These are phyloP conservation scores for Larimichthys polyactis DNA, from an alignment of 2,113 vertebrate genomes.

Conservation along the genomic window DNA sequence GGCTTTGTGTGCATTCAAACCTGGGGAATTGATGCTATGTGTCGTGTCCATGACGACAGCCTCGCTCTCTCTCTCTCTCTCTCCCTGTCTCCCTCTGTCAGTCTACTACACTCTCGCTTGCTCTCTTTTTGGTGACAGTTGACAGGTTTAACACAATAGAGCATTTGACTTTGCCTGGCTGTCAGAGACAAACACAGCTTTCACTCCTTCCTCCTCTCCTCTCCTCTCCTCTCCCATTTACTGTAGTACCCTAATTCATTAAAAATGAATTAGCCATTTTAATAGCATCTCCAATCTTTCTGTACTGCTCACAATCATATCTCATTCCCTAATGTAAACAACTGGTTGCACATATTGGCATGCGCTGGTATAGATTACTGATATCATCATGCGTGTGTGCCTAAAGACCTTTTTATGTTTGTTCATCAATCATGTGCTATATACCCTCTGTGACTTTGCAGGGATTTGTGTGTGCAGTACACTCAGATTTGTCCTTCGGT, in stretches of 20 bases:
- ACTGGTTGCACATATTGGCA: background rate
- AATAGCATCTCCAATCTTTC: background rate
- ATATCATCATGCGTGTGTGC: conserved; percentile 14
- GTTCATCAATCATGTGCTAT: conserved; percentile 4
- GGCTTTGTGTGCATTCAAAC: conserved; percentile 31
- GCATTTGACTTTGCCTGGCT: conserved; percentile 51
- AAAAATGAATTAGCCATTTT: background rate
- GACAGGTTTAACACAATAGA: conserved; percentile 74
- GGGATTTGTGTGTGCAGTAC: background rate
- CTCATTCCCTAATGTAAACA: conserved; percentile 1
- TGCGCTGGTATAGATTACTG: conserved; percentile 6
- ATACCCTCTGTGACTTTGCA: conserved; percentile 53
- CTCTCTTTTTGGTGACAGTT: conserved; percentile 67
- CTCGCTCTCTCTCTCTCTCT: conserved; percentile 30
- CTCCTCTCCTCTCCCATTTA: background rate
- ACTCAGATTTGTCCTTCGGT: conserved; percentile 54
- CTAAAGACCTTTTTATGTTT: background rate
- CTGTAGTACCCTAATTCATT: background rate
- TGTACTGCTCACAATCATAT: background rate
- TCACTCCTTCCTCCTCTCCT: background rate
- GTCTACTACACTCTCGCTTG: conserved; percentile 33
- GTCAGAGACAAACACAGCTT: conserved; percentile 58
- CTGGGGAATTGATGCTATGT: conserved; percentile 63
- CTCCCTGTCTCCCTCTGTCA: conserved; percentile 21
- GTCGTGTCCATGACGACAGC: conserved; percentile 74